Evolutionary conservation across 2,888 invertebrate species (phyloP), one percentile per base, ranked within the genome.

Genomic region (Apomyelois bistriatella): DNA sequence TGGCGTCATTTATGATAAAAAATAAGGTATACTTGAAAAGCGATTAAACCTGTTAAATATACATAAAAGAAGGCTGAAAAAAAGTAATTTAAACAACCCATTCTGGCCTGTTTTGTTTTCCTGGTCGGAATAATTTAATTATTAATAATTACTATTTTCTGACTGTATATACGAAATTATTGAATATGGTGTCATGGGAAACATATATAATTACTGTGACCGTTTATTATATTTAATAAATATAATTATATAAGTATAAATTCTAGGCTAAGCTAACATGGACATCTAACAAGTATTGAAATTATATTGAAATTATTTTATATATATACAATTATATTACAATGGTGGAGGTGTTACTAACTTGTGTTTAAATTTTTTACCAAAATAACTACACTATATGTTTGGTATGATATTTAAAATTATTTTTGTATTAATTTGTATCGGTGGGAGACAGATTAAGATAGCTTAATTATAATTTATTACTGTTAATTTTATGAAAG

Each of bases 321-420:
- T 8, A 43, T 46, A 17, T 36, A 46, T 36, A 43, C 53, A 52
- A 53, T 48, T 46, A 5, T 32, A 46, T 46, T 32, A 32, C 30
- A 30, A 43, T 43, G 43, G 35, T 52, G 51, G 43, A 40, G 36
- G 42, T 40, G 48, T 48, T 30, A 13, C 30, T 47, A 41, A 35
- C 15, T 32, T 32, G 8, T 13, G 17, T 37, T 37, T 41, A 47
- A 48, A 52, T 30, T 35, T 52, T 41, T 13, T 9, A 40, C 43
- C n/a, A 17, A 13, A 12, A 5, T 15, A 32, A 15, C 32, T 0
- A 28, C n/a, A n/a, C n/a, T n/a, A 28, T 43, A 8, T 8, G 15
- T 32, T 28, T 40, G 40, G 10, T 40, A 9, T 9, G 40, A 16
- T 40, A 13, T 16, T 28, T 12, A 5, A 43, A 41, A 28, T n/a